Base-by-base conservation (phyloP, 2,113 vertebrate genomes). In the Leptobrachium leishanense region DNA sequence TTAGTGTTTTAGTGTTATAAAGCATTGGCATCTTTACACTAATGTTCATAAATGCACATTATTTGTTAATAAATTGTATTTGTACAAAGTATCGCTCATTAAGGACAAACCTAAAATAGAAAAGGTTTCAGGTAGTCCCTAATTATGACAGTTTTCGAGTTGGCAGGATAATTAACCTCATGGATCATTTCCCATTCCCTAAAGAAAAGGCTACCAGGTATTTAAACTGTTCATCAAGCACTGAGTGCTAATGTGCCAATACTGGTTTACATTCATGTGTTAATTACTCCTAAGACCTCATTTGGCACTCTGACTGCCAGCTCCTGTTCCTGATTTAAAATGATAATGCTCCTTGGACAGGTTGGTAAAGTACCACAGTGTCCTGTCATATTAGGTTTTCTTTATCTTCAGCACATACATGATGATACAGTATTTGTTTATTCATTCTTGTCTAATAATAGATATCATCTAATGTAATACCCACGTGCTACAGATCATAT, bases 261-360 rank as follows among this genome's bases (percentile, higher is more conserved):
- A 8, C 68, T 70, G 68, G 10, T 70, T 70, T 70, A 15, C 13
- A 70, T 70, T 46, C 44, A 50, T 50, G 68, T 70, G 68, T 70
- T 70, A 70, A 70, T 70, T 70, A 70, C 68, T 50, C 13, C n/a
- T 50, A 70, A 70, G 43, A 70, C 68, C 68, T 46, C 44, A 70
- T 6, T 46, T 46, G 68, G n/a, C n/a, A 43, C 44, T 70, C 15
- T 50, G 50, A 31, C n/a, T 31, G 43, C 68, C 43, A 50, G 68
- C 4, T 8, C 5, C 5, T 20, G 68, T n/a, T 8, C 7, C 43
- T 57, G 55, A 7, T 0, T 57, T 15, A 5, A 12, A 7, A 7
- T 10, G 13, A 12, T 57, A 57, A 7, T 57, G 46, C 4, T 50
- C 46, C 46, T 50, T 8, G 8, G 46, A 31, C 20, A 31, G 20